Base-by-base conservation (phyloP, 2,888 invertebrate species). In the Marronus borbonicus region DNA sequence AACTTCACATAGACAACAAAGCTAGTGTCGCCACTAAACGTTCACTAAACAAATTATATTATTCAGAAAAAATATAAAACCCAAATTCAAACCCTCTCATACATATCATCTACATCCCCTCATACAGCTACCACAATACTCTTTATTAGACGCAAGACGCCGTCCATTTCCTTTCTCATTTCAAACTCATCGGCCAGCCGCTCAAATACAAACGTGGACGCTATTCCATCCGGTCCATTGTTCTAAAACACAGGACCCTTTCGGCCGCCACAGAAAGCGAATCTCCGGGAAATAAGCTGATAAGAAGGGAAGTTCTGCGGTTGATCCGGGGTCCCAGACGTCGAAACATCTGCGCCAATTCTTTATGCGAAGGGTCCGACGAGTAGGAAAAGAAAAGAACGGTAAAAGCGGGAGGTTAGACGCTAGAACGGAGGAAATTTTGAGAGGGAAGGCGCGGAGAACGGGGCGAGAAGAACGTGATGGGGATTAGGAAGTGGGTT, bases 241-340 rank as follows among this genome's bases (percentile, higher is more conserved):
- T 44, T 44, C 44, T 44, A 44, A 44, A 55, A 55, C 55, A n/a
- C 55, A 7, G 5, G 8, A 55, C 20, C 55, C 8, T 55, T 52
- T 31, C 31, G 3, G n/a, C 20, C 31, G 7, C 3, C 36, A 3
- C 64, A 17, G 64, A 31, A 39, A 17, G 14, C 17, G 64, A 17
- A n/a, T 31, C n/a, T 12, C 31, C 64, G 12, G 64, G 64, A 64
- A 64, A 64, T 64, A 64, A 64, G 64, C 64, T 39, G 64, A 64
- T 64, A 62, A 64, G 39, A 64, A 64, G 64, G 64, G n/a, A 64
- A 55, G 55, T 55, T 55, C 20, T 55, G 55, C 55, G 55, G 55
- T 55, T 55, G 55, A 55, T 55, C 55, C n/a, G 55, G 52, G 55
- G 55, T 55, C 8, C 17, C 55, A 17, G n/a, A n/a, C 17, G 52